These are phyloP conservation scores for Axis porcinus DNA, from an alignment of 2,113 vertebrate species.

Conservation along the genomic window DNA sequence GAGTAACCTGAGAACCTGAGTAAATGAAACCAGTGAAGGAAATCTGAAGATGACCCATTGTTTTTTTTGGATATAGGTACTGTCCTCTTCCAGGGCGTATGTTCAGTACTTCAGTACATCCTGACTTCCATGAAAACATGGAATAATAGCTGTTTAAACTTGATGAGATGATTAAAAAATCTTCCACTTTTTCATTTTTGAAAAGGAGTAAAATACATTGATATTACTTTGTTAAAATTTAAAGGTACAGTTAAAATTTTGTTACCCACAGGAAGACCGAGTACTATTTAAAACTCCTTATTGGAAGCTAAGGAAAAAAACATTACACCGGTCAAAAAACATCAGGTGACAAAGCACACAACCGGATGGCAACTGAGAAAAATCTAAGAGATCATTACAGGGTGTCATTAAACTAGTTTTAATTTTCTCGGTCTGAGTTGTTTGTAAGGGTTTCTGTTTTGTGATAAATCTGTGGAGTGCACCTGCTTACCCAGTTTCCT, in stretches of 20 bases:
- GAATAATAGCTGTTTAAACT: neutral
- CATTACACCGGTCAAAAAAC: neutral
- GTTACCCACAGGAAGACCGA: neutral
- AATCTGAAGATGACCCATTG: neutral
- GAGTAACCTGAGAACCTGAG: neutral
- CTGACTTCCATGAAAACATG: neutral
- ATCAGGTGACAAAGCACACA: constrained; percentile 28
- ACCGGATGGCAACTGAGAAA: neutral
- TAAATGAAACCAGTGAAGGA: neutral
- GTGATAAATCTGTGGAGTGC: neutral
- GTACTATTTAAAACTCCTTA: constrained; percentile 15
- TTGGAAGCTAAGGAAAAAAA: constrained; percentile 10
- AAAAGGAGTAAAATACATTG: constrained; percentile 16
- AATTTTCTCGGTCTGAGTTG: neutral
- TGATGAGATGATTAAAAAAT: neutral
- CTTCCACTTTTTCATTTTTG: neutral
- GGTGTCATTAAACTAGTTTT: constrained; percentile 22
- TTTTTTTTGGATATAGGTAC: neutral
- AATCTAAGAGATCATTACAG: neutral
- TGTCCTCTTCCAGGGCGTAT: neutral
- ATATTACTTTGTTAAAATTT: neutral
- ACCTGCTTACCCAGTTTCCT: constrained; percentile 36
- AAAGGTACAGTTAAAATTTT: neutral
- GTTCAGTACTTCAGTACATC: neutral
- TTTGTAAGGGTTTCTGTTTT: constrained; percentile 18